phyloP scores from a whole-genome alignment of 2,797 vertebrate genomes.

The Esox masquinongy region DNA sequence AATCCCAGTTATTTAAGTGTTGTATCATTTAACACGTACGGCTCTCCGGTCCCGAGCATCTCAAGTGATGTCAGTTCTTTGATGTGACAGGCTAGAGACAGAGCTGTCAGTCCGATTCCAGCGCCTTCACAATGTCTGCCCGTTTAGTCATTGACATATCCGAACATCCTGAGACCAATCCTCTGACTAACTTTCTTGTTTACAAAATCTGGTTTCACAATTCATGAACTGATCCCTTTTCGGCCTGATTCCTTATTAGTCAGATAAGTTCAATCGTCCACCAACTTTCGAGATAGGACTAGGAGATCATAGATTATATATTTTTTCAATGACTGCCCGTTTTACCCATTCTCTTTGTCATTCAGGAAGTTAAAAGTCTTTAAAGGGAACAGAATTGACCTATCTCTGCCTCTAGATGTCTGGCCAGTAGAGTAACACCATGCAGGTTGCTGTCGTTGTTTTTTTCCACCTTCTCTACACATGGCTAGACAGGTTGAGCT shows the following conservation, averaged over 20 bases:
- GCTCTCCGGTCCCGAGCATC: neutral
- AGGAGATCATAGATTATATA: too few relatives aligned
- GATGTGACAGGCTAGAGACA: constrained; percentile 13
- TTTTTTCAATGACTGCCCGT: too few relatives aligned
- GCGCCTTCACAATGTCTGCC: neutral
- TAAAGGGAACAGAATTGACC: too few relatives aligned
- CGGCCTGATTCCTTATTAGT: neutral
- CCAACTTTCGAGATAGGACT: too few relatives aligned
- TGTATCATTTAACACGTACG: neutral
- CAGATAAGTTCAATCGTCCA: neutral
- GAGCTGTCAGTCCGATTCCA: neutral
- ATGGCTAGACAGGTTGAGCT: too few relatives aligned
- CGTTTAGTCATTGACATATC: constrained; percentile 15
- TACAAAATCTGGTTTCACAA: neutral
- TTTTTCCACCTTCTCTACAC: too few relatives aligned
- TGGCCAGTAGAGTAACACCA: too few relatives aligned
- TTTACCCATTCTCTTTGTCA: too few relatives aligned
- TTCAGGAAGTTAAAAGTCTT: too few relatives aligned
- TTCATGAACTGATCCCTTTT: neutral
- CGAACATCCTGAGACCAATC: neutral
- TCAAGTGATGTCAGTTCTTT: constrained; percentile 5
- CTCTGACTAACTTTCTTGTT: neutral
- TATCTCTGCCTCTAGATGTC: too few relatives aligned
- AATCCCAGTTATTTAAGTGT: neutral
- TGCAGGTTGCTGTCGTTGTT: too few relatives aligned